These are phyloP conservation scores for Cordilura impudica DNA, from an alignment of 2,888 invertebrate genomes.

Conservation along the genomic window DNA sequence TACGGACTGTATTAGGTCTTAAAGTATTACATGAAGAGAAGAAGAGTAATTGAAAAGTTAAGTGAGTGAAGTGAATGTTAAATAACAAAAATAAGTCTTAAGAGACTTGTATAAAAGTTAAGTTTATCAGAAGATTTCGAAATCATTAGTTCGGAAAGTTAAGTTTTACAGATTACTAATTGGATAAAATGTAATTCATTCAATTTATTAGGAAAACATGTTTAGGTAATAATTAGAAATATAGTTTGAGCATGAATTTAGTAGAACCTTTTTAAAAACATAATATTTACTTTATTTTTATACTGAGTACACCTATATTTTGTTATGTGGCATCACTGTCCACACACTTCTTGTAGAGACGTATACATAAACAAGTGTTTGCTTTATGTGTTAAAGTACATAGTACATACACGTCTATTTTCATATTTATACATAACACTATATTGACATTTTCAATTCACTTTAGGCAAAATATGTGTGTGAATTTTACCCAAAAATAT, in stretches of 20 bases:
- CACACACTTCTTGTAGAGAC: constrained; percentile 2
- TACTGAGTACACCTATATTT: background rate
- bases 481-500: constrained; percentile 17
- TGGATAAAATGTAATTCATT: no score
- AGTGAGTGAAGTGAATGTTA: no score
- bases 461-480: constrained; percentile 19
- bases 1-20: no score
- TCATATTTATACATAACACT: background rate
- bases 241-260: no score
- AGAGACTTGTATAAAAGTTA: background rate
- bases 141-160: no score
- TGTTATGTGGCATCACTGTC: constrained; percentile 10
- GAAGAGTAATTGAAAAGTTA: no score
- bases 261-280: background rate
- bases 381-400: background rate
- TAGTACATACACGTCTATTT: background rate
- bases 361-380: constrained; percentile 30
- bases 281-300: background rate
- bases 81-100: no score
- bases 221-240: no score
- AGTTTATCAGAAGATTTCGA: background rate
- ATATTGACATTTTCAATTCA: constrained; percentile 33
- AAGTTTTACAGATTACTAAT: no score
- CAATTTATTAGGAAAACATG: no score
- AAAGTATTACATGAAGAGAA: no score